Base-by-base conservation (phyloP, 2,888 invertebrate genomes). In the Neoascia interrupta region DNA sequence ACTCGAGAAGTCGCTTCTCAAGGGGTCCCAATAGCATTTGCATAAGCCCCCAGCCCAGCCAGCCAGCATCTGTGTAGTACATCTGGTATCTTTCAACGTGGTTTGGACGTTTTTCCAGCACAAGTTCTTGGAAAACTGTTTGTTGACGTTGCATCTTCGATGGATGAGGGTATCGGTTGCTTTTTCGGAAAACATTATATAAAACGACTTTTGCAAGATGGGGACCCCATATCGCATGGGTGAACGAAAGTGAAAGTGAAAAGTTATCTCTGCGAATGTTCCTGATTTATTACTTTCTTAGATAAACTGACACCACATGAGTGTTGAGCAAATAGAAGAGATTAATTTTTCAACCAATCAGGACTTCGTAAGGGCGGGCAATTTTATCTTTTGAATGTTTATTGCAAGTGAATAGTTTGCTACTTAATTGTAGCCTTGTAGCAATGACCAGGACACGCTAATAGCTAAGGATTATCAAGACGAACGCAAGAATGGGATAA, bases 81-180 rank as follows among this genome's bases (percentile, higher is more conserved):
- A 18, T 41, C 1, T 16, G 37, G 11, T n/a, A n/a, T n/a, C n/a
- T n/a, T n/a, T n/a, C n/a, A n/a, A 58, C 18, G 54, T 66, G 43
- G 16, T 15, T 31, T 26, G 53, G 53, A 16, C 43, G 16, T 26
- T 36, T 13, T 4, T 34, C 21, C 6, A 54, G 15, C 54, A 61
- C 34, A 69, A 69, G 51, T 43, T 63, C 26, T 36, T 28, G 58
- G 31, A 41, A 47, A 28, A 51, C 54, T 63, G 69, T 43, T n/a
- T 69, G 63, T 69, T 56, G 69, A 75, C 54, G 54, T 63, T 61
- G 51, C 75, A 75, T 75, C 49, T 68, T 63, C 31, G 19, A 43
- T 45, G 39, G 43, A n/a, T n/a, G n/a, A 26, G 23, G 43, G 16
- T 51, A 60, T 43, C 34, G 21, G 3, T 19, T 56, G 18, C 34